These are phyloP conservation scores for Drosophila macrothrix DNA, from an alignment of 2,888 invertebrate genomes.

Conservation along the genomic window DNA sequence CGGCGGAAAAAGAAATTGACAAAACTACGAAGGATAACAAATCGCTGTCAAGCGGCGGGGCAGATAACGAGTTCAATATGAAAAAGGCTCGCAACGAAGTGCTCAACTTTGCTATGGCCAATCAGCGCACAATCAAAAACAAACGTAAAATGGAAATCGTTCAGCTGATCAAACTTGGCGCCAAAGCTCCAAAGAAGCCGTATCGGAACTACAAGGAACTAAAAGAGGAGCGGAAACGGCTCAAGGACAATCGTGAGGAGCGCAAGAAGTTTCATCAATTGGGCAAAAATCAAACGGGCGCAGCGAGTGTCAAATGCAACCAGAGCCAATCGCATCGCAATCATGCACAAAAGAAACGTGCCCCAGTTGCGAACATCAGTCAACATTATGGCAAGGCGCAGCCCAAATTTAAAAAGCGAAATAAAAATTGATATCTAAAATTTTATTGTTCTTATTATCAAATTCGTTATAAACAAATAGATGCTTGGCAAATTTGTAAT, in stretches of 20 bases:
- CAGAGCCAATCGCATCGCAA: slow-evolving; percentile 69
- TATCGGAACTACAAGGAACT: slow-evolving; percentile 91
- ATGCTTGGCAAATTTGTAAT: neutral
- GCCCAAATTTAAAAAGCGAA: slow-evolving; percentile 77
- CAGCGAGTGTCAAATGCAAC: slow-evolving; percentile 86
- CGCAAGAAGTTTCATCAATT: slow-evolving; percentile 86
- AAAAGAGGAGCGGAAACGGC: slow-evolving; percentile 87
- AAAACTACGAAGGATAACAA: neutral
- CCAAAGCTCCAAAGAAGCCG: slow-evolving; percentile 90
- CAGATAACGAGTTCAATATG: slow-evolving; percentile 87
- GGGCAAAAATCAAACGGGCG: slow-evolving; percentile 88
- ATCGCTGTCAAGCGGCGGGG: neutral
- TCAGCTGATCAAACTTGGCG: slow-evolving; percentile 91
- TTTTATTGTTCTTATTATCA: neutral
- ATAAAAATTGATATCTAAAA: slow-evolving; percentile 30
- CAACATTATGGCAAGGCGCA: slow-evolving; percentile 84
- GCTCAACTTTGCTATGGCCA: slow-evolving; percentile 92
- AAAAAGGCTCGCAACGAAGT: slow-evolving; percentile 92
- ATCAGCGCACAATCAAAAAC: slow-evolving; percentile 89
- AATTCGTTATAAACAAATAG: slow-evolving; percentile 35
- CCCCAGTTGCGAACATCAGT: slow-evolving; percentile 85
- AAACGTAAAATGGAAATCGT: slow-evolving; percentile 92
- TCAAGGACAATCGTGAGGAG: slow-evolving; percentile 86
- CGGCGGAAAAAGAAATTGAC: neutral
- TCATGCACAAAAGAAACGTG: slow-evolving; percentile 85